These are phyloP conservation scores for Pseudochirops cupreus DNA, from an alignment of 2,797 vertebrate genomes.

Conservation along the genomic window DNA sequence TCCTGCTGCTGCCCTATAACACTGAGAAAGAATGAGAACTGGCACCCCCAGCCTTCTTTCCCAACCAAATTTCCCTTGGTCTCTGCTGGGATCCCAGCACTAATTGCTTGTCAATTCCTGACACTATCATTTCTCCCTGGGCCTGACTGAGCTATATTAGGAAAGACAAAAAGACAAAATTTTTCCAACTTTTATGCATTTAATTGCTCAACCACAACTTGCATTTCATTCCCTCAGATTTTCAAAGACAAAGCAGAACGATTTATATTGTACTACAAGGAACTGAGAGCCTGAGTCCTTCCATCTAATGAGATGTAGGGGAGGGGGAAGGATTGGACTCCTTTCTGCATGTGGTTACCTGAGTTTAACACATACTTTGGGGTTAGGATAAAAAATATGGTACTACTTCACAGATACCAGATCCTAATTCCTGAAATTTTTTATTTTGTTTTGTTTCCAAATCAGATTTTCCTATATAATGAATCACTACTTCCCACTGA, in stretches of 20 bases:
- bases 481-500: neutral
- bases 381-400: neutral
- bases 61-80: neutral
- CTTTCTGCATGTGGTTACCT: neutral
- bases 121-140: slow-evolving; percentile 49
- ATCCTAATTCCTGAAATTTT: neutral
- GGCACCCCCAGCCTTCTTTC: neutral
- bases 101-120: slow-evolving; percentile 41
- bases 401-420: neutral
- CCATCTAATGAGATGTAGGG: neutral
- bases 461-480: neutral
- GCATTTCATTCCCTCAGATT: neutral
- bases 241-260: slow-evolving; percentile 33
- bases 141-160: slow-evolving; percentile 44
- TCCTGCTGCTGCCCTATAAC: neutral
- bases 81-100: slow-evolving; percentile 32
- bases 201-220: slow-evolving; percentile 18
- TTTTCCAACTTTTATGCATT: slow-evolving; percentile 30
- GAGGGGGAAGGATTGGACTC: neutral
- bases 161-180: slow-evolving; percentile 27
- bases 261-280: neutral
- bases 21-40: neutral
- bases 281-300: neutral
- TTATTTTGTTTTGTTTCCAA: neutral
- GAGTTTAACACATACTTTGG: neutral